phyloP scores from a whole-genome alignment of 2,113 vertebrate species.

The Tiliqua scincoides region DNA sequence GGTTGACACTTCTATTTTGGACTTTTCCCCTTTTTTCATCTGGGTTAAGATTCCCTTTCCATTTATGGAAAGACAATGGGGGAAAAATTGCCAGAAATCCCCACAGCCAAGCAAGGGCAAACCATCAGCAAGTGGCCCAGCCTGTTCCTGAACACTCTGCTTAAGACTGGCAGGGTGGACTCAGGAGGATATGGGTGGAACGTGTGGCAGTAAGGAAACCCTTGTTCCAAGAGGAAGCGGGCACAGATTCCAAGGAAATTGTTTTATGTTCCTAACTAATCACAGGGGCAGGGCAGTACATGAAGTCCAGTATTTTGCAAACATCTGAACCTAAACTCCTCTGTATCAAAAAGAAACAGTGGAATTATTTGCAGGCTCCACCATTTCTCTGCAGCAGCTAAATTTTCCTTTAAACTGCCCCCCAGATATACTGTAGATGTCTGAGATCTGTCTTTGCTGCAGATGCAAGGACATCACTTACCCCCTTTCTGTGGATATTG shows the following conservation, averaged over 20 bases:
- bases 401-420: background rate
- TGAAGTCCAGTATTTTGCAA: slow-evolving; percentile 37
- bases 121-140: slow-evolving; percentile 6
- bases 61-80: background rate
- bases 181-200: slow-evolving; percentile 73
- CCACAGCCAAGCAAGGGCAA: slow-evolving; percentile 20
- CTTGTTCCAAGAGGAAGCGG: slow-evolving; percentile 67
- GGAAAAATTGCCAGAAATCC: background rate
- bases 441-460: background rate
- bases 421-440: background rate
- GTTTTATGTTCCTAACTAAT: slow-evolving; percentile 76
- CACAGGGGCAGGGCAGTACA: background rate
- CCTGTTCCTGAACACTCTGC: slow-evolving; percentile 22
- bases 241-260: slow-evolving; percentile 71
- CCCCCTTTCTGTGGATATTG: accelerated
- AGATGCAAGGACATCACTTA: background rate
- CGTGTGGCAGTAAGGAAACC: slow-evolving; percentile 62
- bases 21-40: background rate
- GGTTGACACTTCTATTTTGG: background rate
- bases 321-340: background rate
- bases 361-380: background rate
- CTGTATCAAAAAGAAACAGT: background rate
- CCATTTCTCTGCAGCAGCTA: background rate
- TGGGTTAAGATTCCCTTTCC: background rate
- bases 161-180: slow-evolving; percentile 65